Percentiles rank a stretch among this genome's conserved stretches.
These are phyloP conservation scores for Riparia riparia DNA, from an alignment of 2,113 vertebrate species.

Conservation along the genomic window DNA sequence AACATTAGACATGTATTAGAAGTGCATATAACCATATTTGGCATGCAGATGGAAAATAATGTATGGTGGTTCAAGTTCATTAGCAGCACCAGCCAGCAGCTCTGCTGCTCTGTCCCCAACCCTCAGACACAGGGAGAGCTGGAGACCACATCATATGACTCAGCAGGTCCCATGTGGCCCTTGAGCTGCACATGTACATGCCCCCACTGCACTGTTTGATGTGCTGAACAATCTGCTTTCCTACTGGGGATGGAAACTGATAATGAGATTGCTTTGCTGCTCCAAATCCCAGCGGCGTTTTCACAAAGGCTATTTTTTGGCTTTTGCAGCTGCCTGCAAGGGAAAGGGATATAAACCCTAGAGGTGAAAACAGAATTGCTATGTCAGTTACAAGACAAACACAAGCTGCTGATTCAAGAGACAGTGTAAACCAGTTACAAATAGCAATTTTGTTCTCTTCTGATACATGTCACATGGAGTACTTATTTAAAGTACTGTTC, in stretches of 20 bases:
- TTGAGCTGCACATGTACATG: conserved; percentile 31
- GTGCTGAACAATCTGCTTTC: conserved; percentile 37
- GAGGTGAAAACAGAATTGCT: conserved; percentile 20
- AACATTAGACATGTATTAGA: background rate
- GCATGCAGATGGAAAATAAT: background rate
- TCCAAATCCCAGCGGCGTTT: conserved; percentile 30
- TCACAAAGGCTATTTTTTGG: conserved; percentile 36
- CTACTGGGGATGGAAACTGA: conserved; percentile 52
- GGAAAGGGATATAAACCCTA: background rate
- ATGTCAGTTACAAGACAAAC: conserved; percentile 10
- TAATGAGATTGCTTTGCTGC: conserved; percentile 56
- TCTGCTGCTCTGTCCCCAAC: background rate
- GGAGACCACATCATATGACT: conserved; percentile 7
- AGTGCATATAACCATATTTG: background rate
- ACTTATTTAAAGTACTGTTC: background rate
- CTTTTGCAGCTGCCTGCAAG: conserved; percentile 17
- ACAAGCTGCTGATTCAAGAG: background rate
- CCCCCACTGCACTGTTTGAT: background rate
- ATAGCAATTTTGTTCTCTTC: background rate
- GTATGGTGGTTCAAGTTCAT: background rate
- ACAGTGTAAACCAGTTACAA: background rate
- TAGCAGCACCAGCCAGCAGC: background rate
- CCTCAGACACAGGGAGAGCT: background rate
- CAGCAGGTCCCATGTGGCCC: conserved; percentile 54
- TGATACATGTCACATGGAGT: background rate